phyloP scores from a whole-genome alignment of 2,888 invertebrate genomes.

The Phrixothrix hirtus region DNA sequence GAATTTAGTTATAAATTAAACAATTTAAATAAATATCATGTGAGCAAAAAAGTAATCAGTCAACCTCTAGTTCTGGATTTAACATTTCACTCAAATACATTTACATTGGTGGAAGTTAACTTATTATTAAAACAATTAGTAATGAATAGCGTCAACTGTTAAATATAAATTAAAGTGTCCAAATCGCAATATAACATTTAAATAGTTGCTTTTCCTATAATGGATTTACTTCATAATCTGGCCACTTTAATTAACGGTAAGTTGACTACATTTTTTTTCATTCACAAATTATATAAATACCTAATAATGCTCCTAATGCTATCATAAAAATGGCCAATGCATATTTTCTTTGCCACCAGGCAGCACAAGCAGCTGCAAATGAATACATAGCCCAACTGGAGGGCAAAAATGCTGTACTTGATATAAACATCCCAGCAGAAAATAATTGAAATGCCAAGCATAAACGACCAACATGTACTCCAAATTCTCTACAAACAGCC shows the following conservation, averaged over 20 bases:
- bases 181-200: no score
- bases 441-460: constrained; percentile 80
- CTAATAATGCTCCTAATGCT: constrained; percentile 77
- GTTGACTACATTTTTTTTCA: no score
- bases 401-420: constrained; percentile 86
- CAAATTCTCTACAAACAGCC: constrained; percentile 87
- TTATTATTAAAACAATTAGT: no score
- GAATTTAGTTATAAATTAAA: constrained; percentile 13
- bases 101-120: no score
- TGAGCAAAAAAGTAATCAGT: no score
- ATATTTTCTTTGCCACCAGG: constrained; percentile 85
- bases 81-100: no score
- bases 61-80: no score
- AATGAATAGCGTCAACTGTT: no score
- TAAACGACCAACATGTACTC: constrained; percentile 83
- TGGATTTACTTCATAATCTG: no score
- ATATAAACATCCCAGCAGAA: constrained; percentile 89
- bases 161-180: no score
- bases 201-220: no score
- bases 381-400: constrained; percentile 94
- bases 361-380: constrained; percentile 79
- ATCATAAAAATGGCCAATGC: constrained; percentile 80
- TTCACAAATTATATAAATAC: constrained; percentile 50
- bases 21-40: constrained; percentile 1
- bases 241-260: background rate